A percentile compares a stretch with the other conserved stretches of the same genome.
Conservation (phyloP, 2,797 vertebrate species). For the Helicolenus hilgendorfi region DNA sequence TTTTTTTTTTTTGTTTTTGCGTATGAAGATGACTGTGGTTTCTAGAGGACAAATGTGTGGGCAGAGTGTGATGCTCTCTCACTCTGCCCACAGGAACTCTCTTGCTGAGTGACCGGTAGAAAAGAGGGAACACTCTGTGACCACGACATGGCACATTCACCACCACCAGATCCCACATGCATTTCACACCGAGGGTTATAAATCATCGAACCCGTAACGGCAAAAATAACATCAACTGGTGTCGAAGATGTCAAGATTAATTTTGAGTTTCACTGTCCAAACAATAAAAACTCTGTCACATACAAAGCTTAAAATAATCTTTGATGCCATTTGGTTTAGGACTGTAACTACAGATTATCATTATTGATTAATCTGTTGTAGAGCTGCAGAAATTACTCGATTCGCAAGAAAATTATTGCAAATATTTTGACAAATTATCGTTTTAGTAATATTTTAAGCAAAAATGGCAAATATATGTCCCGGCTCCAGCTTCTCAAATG, state of each 20-base stretch:
- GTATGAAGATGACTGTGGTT: slow-evolving; percentile 74
- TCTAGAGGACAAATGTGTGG: slow-evolving; percentile 85
- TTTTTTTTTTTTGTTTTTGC: slow-evolving; percentile 17
- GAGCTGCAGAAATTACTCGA: neutral
- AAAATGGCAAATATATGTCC: neutral
- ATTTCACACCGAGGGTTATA: slow-evolving; percentile 71
- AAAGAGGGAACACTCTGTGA: slow-evolving; percentile 84
- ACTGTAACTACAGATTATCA: neutral
- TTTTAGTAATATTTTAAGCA: neutral
- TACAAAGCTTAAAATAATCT: neutral
- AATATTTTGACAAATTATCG: neutral
- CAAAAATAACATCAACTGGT: slow-evolving; percentile 66
- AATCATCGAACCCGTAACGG: slow-evolving; percentile 64
- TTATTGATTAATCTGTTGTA: neutral
- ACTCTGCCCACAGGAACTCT: slow-evolving; percentile 86
- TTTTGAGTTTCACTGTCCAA: neutral
- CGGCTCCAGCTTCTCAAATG: no score
- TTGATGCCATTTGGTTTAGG: neutral
- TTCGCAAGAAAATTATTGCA: neutral
- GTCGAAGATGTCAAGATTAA: slow-evolving; percentile 22
- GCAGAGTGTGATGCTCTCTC: slow-evolving; percentile 86
- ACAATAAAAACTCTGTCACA: neutral
- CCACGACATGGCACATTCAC: slow-evolving; percentile 82
- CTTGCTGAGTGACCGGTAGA: slow-evolving; percentile 85
- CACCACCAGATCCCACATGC: slow-evolving; percentile 80